Conservation (phyloP, 2,113 vertebrate genomes). For the Phaethon lepturus region DNA sequence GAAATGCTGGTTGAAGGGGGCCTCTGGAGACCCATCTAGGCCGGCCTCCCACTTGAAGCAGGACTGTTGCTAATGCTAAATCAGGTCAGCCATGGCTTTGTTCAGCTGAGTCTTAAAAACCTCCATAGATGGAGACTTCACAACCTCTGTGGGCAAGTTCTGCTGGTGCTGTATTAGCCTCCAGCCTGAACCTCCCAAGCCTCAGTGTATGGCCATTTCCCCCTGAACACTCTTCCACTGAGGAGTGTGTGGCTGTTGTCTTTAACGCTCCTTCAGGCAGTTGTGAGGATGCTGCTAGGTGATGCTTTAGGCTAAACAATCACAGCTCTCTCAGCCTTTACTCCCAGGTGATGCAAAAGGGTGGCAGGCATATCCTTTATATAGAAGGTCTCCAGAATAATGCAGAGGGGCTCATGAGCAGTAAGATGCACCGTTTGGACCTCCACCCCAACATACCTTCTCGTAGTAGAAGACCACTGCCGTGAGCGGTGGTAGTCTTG, state of each 20-base stretch:
- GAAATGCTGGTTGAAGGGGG: background rate
- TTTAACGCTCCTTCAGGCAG: background rate
- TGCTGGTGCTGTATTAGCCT: background rate
- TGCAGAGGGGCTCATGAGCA: background rate
- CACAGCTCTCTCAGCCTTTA: background rate
- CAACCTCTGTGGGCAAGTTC: background rate
- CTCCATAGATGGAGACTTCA: background rate
- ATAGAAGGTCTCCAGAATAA: background rate
- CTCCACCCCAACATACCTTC: background rate
- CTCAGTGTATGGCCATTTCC: background rate
- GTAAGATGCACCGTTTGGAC: background rate
- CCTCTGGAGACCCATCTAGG: background rate
- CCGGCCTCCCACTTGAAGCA: background rate
- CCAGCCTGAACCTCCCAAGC: background rate
- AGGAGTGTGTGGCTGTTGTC: accelerated
- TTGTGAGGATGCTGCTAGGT: background rate
- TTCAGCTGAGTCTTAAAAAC: background rate
- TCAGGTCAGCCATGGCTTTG: background rate
- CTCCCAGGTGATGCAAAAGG: background rate
- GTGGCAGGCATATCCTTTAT: background rate
- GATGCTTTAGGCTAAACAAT: background rate
- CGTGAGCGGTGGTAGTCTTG: accelerated
- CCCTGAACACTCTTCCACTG: background rate
- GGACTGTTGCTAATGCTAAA: background rate
- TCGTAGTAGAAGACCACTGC: background rate